Conservation (phyloP, 2,888 invertebrate species). For the Eumerus sabulonum region DNA sequence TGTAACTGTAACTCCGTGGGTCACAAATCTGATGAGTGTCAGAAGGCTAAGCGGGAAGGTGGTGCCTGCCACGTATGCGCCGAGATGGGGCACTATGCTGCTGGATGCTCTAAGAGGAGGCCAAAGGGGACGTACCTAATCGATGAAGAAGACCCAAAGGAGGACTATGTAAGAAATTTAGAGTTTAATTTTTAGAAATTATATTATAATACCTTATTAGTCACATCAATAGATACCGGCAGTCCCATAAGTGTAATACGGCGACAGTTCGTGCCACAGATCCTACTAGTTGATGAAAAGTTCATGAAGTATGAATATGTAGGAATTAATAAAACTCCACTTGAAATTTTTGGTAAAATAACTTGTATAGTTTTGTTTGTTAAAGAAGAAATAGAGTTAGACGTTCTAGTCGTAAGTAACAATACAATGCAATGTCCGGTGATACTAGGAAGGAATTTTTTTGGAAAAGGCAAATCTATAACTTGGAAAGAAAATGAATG, state of each 20-base stretch:
- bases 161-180: conserved; percentile 24
- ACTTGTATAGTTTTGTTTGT: neutral
- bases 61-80: conserved; percentile 34
- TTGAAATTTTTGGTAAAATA: conserved; percentile 13
- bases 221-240: conserved; percentile 31
- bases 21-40: conserved; percentile 20
- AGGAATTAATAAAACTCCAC: conserved; percentile 38
- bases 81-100: conserved; percentile 24
- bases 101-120: conserved; percentile 14
- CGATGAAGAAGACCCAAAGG: neutral
- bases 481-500: neutral
- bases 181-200: conserved; percentile 5
- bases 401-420: neutral
- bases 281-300: too few relatives aligned
- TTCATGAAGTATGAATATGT: neutral
- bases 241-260: conserved; percentile 18
- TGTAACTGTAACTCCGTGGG: conserved; percentile 35
- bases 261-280: neutral
- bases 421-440: neutral
- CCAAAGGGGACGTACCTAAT: neutral
- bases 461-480: neutral
- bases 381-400: conserved; percentile 1
- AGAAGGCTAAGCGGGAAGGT: conserved; percentile 13
- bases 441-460: conserved; percentile 6
- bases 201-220: conserved; percentile 26